A percentile compares a stretch with the other conserved stretches of the same genome.
Conservation (phyloP, 1,140 invertebrate species). For the Zaprionus kolodkinae region DNA sequence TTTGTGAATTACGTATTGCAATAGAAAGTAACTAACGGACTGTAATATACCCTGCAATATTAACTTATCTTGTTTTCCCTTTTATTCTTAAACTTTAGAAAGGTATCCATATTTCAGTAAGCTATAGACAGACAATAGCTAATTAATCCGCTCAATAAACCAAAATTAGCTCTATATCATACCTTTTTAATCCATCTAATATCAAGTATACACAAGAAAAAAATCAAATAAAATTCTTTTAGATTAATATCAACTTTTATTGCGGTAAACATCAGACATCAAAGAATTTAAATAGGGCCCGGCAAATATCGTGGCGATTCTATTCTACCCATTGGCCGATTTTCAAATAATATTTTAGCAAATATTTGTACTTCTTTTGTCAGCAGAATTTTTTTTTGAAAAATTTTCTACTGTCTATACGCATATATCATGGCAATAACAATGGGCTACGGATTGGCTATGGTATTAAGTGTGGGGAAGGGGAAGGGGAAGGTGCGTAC, state of each 20-base stretch:
- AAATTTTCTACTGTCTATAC: conserved; percentile 77
- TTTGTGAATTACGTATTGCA: neutral
- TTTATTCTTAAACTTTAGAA: too few relatives aligned
- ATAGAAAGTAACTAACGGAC: neutral
- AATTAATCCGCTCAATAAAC: neutral
- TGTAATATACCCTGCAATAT: neutral
- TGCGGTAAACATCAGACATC: conserved; percentile 43
- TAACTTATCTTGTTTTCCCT: neutral
- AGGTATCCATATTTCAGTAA: neutral
- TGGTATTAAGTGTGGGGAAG: neutral
- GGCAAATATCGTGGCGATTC: conserved; percentile 5
- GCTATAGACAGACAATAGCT: neutral
- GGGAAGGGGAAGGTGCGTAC: conserved; percentile 1
- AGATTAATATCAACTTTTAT: conserved; percentile 4
- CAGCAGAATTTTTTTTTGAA: conserved; percentile 81
- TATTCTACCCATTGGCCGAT: conserved; percentile 19
- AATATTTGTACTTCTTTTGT: conserved; percentile 84
- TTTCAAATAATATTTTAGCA: conserved; percentile 77
- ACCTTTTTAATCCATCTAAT: neutral
- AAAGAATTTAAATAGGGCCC: neutral
- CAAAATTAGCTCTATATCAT: neutral
- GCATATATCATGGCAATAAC: conserved; percentile 71
- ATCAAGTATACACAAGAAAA: neutral
- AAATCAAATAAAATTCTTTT: neutral
- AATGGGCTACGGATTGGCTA: conserved; percentile 68